A percentile compares a stretch with the other conserved stretches of the same genome.
phyloP scores from a whole-genome alignment of 2,113 vertebrate species.

The Gnathonemus echidnorhynchus region DNA sequence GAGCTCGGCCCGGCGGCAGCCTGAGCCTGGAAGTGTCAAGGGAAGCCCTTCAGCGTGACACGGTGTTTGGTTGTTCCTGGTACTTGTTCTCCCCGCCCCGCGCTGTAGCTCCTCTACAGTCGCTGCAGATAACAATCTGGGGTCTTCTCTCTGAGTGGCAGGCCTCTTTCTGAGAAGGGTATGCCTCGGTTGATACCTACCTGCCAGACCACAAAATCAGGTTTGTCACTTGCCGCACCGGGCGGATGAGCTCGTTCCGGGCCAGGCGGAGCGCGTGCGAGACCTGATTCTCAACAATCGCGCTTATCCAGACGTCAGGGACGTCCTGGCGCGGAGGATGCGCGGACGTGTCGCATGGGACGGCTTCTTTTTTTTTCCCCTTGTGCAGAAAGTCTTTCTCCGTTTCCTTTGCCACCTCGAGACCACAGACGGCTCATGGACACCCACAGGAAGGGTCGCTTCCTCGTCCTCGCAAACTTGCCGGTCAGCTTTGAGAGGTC shows the following conservation, averaged over 20 bases:
- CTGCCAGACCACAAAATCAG: conserved; percentile 5
- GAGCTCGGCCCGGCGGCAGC: conserved; percentile 50
- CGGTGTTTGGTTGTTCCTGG: conserved; percentile 63
- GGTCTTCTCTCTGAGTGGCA: conserved; percentile 59
- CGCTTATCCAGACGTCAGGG: not conserved
- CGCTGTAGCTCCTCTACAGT: conserved; percentile 58
- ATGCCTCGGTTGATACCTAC: not conserved
- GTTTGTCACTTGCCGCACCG: not conserved
- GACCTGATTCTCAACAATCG: conserved; percentile 6
- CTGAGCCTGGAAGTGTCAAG: conserved; percentile 55
- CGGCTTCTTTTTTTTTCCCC: not conserved
- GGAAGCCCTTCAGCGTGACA: conserved; percentile 62
- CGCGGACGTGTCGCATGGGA: not conserved
- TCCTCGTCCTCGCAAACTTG: not conserved
- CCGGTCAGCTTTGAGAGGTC: not conserved
- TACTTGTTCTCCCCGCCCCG: conserved; percentile 49
- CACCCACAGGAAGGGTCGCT: not conserved
- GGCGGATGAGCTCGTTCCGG: not conserved
- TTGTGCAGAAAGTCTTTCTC: not conserved
- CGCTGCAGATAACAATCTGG: conserved; percentile 57
- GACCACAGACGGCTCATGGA: not conserved
- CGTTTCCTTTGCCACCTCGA: not conserved
- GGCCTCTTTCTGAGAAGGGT: conserved; percentile 22
- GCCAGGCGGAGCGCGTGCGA: not conserved
- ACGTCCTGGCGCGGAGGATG: not conserved